Evolutionary conservation across 2,113 vertebrate species (phyloP), one percentile per base, ranked within the genome.

Genomic region (Grallaria varia): DNA sequence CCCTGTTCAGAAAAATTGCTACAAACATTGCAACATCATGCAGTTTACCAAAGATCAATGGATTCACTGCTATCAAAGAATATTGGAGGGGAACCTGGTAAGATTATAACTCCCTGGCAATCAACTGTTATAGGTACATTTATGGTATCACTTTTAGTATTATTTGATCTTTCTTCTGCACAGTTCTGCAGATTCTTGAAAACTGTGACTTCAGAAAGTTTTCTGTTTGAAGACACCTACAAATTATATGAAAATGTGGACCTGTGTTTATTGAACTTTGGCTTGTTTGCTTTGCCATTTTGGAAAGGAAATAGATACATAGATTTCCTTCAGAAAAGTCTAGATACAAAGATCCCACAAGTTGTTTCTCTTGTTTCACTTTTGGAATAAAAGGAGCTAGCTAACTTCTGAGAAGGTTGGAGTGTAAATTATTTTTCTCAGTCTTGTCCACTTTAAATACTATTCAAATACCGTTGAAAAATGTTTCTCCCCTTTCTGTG

Each of bases 31-130:
- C 83, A 95, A 71, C 52, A n/a, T 87, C 72, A 44, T 76, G 92
- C 49, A 10, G 8, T 84, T 96, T 96, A 89, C 73, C 77, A 96
- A 93, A 97, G 93, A 96, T 96, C 97, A 93, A 6, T 94, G 55
- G 55, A 90, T 74, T 58, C 68, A 35, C 74, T 85, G 79, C 83
- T 75, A 10, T 89, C 83, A 52, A 96, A 62, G 31, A 63, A 52
- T 40, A 21, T 85, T 76, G 71, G 62, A 95, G 63, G 49, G 72
- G 80, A 86, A 79, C 69, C 66, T 69, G 44, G 14, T 87, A 47
- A 88, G 78, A 71, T 87, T 77, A 50, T 49, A 93, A 85, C 20
- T 94, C 82, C 86, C 53, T 80, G 90, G 85, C 84, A 92, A 63
- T 83, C 86, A 87, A 71, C 96, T 96, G 90, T 93, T 96, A 39